phyloP scores from a whole-genome alignment of 1,140 invertebrate genomes.

The Drosophila tristis region DNA sequence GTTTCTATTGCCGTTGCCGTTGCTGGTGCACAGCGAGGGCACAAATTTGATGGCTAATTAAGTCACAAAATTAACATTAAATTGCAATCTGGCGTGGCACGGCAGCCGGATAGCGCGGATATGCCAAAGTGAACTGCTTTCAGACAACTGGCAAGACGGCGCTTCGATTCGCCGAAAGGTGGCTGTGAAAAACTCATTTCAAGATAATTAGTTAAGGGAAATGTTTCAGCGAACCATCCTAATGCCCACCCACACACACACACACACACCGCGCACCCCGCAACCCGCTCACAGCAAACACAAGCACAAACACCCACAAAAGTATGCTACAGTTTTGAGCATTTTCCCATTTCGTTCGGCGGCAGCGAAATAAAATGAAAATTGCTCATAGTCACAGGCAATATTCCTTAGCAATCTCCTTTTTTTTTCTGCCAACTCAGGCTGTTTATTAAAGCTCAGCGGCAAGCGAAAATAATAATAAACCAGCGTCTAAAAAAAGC shows the following conservation, averaged over 20 bases:
- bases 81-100: constrained; percentile 70
- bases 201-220: constrained; percentile 65
- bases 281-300: background rate
- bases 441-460: constrained; percentile 66
- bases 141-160: constrained; percentile 35
- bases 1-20: constrained; percentile 30
- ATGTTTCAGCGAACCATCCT: constrained; percentile 3
- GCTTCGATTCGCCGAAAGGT: constrained; percentile 31
- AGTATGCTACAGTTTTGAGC: constrained; percentile 48
- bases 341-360: constrained; percentile 48
- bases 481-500: constrained; percentile 22
- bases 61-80: constrained; percentile 78
- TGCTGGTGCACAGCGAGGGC: background rate
- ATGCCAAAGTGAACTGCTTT: constrained; percentile 27
- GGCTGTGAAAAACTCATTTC: constrained; percentile 55
- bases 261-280: background rate
- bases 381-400: constrained; percentile 49
- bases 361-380: constrained; percentile 40
- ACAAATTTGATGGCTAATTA: constrained; percentile 77
- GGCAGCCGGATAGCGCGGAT: constrained; percentile 41
- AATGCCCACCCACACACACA: constrained; percentile 9
- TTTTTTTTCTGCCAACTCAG: constrained; percentile 65
- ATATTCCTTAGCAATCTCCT: constrained; percentile 56
- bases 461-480: constrained; percentile 53
- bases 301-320: constrained; percentile 25